phyloP scores from a whole-genome alignment of 1,140 invertebrate genomes.

The Drosophila obscura region DNA sequence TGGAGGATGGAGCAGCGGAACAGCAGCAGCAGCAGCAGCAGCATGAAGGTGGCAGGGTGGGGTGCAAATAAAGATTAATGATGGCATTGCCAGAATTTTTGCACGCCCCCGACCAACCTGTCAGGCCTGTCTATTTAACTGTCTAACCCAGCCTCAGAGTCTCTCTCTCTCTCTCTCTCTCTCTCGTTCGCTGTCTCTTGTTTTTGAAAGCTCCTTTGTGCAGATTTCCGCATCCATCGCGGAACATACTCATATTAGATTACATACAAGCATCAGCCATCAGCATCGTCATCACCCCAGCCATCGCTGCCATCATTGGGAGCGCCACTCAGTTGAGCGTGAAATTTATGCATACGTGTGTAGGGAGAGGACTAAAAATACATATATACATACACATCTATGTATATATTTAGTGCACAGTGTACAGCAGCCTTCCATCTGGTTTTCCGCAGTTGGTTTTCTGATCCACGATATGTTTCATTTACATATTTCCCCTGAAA shows the following conservation, averaged over 20 bases:
- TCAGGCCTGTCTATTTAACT: conserved; percentile 77
- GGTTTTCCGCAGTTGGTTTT: conserved; percentile 39
- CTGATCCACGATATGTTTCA: conserved; percentile 50
- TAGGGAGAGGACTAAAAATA: conserved; percentile 4
- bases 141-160: conserved; percentile 47
- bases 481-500: conserved; percentile 41
- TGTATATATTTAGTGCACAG: not conserved
- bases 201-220: conserved; percentile 59
- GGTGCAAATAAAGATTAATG: conserved; percentile 80
- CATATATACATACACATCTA: not conserved
- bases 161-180: not conserved
- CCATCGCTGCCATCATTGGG: conserved; percentile 13
- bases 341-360: conserved; percentile 71
- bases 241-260: conserved; percentile 48
- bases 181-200: conserved; percentile 19
- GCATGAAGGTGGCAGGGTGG: not conserved
- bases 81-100: conserved; percentile 73
- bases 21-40: conserved; percentile 1
- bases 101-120: conserved; percentile 67
- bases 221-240: conserved; percentile 70
- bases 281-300: conserved; percentile 34
- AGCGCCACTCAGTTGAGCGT: conserved; percentile 73
- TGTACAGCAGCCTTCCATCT: conserved; percentile 26
- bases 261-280: conserved; percentile 13
- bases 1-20: conserved; percentile 2